A percentile compares a stretch with the other conserved stretches of the same genome.
Evolutionary conservation across 1,140 invertebrate species (phyloP).

Genomic region (Macrocentrus cingulum): DNA sequence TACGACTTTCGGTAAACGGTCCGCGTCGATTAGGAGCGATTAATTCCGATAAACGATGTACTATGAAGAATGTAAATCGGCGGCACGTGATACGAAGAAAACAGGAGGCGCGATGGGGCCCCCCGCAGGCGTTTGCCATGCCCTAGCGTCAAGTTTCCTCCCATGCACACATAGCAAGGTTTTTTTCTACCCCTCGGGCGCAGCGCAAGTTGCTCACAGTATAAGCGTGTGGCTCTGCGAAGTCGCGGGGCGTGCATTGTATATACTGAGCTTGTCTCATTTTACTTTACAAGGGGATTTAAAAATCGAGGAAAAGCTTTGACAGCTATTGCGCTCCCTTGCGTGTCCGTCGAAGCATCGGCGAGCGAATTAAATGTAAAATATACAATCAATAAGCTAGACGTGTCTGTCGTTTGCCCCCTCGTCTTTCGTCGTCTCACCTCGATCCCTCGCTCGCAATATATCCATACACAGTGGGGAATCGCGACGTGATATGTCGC

Average conservation of each 20-base stretch:
- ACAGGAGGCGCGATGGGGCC: conserved; percentile 6
- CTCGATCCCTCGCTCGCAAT: conserved; percentile 13
- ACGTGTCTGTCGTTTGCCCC: conserved; percentile 28
- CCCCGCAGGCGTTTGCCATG: conserved; percentile 1
- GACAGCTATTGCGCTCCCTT: conserved; percentile 56
- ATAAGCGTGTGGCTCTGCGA: not conserved
- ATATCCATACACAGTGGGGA: conserved; percentile 8
- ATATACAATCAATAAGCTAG: conserved; percentile 58
- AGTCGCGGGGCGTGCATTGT: conserved; percentile 11
- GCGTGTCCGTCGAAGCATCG: conserved; percentile 24
- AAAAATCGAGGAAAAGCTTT: conserved; percentile 55
- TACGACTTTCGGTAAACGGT: too few species aligned
- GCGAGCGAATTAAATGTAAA: conserved; percentile 58
- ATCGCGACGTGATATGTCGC: conserved; percentile 50
- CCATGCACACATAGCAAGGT: not conserved
- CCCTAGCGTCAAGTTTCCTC: not conserved
- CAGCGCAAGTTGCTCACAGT: too few species aligned
- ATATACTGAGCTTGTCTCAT: conserved; percentile 50
- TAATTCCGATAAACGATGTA: conserved; percentile 8
- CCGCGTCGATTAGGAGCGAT: not conserved
- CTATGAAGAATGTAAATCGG: conserved; percentile 11
- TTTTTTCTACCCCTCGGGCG: conserved; percentile 5
- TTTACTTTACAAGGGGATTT: conserved; percentile 57
- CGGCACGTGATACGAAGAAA: conserved; percentile 13
- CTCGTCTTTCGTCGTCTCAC: conserved; percentile 23